Evolutionary conservation across 2,888 invertebrate genomes (phyloP), one percentile per base, ranked within the genome.

Genomic region (Stenolophus ochropezus): DNA sequence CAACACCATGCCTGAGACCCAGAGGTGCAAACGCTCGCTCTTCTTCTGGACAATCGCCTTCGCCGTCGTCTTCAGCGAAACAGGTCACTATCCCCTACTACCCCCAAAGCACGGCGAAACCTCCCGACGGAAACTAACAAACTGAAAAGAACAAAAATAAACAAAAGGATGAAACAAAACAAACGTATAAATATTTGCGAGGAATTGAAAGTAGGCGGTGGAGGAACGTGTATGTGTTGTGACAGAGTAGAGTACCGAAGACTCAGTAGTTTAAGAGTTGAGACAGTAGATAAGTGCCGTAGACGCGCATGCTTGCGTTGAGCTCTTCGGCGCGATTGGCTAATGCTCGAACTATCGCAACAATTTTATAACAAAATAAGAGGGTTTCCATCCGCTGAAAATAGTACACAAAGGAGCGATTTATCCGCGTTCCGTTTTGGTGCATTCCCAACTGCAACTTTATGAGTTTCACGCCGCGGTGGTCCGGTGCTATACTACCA

Each of bases 351-450:
- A 73, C 56, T 80, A 73, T 80, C 27, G 49, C 56, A 78, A 80
- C 71, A 80, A 73, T 80, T 80, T 80, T 73, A 73, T 80, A 80
- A 80, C 56, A 73, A 80, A 80, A 73, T 73, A 80, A 80, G 56
- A 73, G 73, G 11, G 53, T 73, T 80, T 47, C 56, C 56, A 73
- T 73, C 21, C 47, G 58, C 23, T 80, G 73, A 20, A 56, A 80
- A 73, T 73, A 23, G 58, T 80, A 56, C 73, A 58, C 80, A 56
- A 73, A 56, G 58, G 58, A 73, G 56, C 71, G 56, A 80, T 42
- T 80, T 71, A 73, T 73, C 27, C 73, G 18, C 47, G 71, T 80
- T 73, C 56, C 73, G 53, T 80, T 79, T 69, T 69, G 73, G 69
- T 71, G 80, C 80, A 80, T 73, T 80, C 73, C 53, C 79, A 53